Evolutionary conservation across 1,140 invertebrate species (phyloP), one percentile per base, ranked within the genome.

Genomic region (Hycleus phaleratus): DNA sequence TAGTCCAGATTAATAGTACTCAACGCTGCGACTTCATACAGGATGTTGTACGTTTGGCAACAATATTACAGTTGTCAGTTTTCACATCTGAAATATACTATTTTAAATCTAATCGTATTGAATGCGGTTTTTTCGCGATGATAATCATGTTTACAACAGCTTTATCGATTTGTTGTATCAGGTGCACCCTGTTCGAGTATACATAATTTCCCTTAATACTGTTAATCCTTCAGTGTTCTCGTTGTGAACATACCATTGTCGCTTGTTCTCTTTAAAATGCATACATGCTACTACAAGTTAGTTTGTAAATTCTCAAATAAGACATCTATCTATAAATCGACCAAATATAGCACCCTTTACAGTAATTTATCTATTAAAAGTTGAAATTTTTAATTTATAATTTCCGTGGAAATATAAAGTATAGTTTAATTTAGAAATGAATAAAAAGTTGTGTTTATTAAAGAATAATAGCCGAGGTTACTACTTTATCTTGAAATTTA

Each of bases 171-270:
- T 26, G 9, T 39, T 58, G 56, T 51, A 51, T 26, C 56, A 58
- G 56, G 56, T 58, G 56, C 56, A 51, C 40, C 7, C 46, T 51
- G 56, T 58, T 42, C 3, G 56, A 38, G 48, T 58, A 40, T 58
- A 58, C 56, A 58, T 58, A 58, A 58, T 58, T 58, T 58, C 56
- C 56, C 51, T 58, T 58, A 58, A 58, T 58, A 49, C 56, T 51
- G 56, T 48, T 58, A 58, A 58, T 58, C 56, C 50, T 58, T 58
- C 56, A 58, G 25, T 46, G 56, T 58, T 51, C 48, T 50, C 38
- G 24, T 26, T 48, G 26, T 39, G 38, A 49, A 51, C 26, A 40
- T 48, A 43, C 56, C 48, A 51, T 38, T 58, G 42, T 51, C 48
- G 56, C 56, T 18, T 18, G 25, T 39, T 49, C 4, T 32, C 32